Percentiles rank a stretch among this genome's conserved stretches.
Evolutionary conservation across 2,888 invertebrate species (phyloP).

Genomic region (Globia sparganii): DNA sequence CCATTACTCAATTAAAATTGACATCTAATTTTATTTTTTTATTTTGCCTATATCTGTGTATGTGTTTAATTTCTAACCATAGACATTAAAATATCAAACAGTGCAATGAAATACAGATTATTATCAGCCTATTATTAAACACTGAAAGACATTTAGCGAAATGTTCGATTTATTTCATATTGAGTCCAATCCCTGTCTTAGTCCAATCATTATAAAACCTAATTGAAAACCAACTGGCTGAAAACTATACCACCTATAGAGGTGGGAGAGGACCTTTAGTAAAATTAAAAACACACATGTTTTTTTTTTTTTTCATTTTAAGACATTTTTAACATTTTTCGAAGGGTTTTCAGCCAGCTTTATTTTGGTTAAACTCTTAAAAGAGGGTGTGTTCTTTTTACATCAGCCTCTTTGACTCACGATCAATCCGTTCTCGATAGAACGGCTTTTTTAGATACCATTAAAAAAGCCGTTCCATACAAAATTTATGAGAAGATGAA

Average conservation of each 20-base stretch:
- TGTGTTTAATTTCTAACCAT: neutral
- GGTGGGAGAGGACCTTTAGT: neutral
- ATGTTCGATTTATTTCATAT: neutral
- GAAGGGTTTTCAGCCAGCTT: neutral
- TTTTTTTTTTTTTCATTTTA: slow-evolving; percentile 6
- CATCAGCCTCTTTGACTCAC: neutral
- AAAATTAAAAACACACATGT: neutral
- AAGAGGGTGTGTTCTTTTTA: slow-evolving; percentile 16
- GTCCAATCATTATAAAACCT: neutral
- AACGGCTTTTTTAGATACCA: too few relatives aligned
- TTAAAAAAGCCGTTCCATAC: too few relatives aligned
- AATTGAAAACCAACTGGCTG: neutral
- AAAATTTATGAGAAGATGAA: too few relatives aligned
- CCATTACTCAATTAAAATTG: neutral
- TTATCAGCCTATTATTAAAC: neutral
- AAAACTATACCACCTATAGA: neutral
- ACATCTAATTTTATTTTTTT: neutral
- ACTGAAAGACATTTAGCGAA: neutral
- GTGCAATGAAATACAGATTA: neutral
- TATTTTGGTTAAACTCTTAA: neutral
- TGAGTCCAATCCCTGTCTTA: neutral
- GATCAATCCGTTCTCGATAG: too few relatives aligned
- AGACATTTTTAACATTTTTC: slow-evolving; percentile 11
- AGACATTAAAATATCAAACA: neutral
- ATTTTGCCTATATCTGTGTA: too few relatives aligned